Conservation (phyloP, 1,140 invertebrate species). For the Pogonomyrmex barbatus region DNA sequence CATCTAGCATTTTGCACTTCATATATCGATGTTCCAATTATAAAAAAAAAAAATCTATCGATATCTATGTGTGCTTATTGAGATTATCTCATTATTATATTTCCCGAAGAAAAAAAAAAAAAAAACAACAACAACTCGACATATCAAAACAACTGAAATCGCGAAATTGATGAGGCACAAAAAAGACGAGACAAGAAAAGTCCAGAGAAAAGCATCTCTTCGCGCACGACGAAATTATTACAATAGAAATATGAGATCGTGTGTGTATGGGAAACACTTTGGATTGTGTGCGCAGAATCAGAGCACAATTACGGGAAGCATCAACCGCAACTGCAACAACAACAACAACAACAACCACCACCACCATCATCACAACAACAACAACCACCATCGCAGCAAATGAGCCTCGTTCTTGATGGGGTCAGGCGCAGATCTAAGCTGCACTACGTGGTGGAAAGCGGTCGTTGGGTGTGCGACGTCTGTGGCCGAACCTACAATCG, state of each 20-base stretch:
- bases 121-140: slow-evolving; percentile 21
- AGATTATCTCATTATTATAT: background rate
- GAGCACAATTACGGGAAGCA: slow-evolving; percentile 77
- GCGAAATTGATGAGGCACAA: slow-evolving; percentile 54
- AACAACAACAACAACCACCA: slow-evolving; percentile 29
- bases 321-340: slow-evolving; percentile 39
- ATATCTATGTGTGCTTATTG: slow-evolving; percentile 34
- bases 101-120: background rate
- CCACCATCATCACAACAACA: slow-evolving; percentile 34
- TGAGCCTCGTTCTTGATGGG: slow-evolving; percentile 62
- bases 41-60: slow-evolving; percentile 1
- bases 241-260: slow-evolving; percentile 70
- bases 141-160: slow-evolving; percentile 31
- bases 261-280: slow-evolving; percentile 83
- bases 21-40: background rate
- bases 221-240: slow-evolving; percentile 59
- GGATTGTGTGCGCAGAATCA: slow-evolving; percentile 86
- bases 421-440: slow-evolving; percentile 81
- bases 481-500: slow-evolving; percentile 86
- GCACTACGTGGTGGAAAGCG: slow-evolving; percentile 81
- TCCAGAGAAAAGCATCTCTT: slow-evolving; percentile 33
- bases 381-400: slow-evolving; percentile 45
- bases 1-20: background rate
- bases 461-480: slow-evolving; percentile 85
- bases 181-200: slow-evolving; percentile 45